These are phyloP conservation scores for Aricia agestis DNA, from an alignment of 1,140 invertebrate genomes.

Conservation along the genomic window DNA sequence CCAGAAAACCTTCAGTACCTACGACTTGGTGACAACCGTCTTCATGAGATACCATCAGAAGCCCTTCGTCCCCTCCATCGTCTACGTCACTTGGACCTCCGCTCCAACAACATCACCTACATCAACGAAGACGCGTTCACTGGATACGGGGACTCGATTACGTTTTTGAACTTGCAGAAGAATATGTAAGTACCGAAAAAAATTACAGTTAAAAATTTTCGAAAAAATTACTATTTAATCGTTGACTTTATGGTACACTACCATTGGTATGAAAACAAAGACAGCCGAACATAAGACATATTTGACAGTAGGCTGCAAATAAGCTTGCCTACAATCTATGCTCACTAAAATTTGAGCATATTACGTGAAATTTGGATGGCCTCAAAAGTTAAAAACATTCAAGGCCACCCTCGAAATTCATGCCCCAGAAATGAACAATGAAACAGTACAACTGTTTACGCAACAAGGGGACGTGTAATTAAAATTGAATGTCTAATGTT, in stretches of 20 bases:
- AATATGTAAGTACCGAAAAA: constrained; percentile 81
- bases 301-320: too few species aligned
- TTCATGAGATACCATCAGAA: constrained; percentile 88
- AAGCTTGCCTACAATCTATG: too few species aligned
- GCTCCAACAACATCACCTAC: constrained; percentile 89
- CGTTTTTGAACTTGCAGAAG: constrained; percentile 93
- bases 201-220: too few species aligned
- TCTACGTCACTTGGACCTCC: constrained; percentile 90
- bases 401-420: too few species aligned
- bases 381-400: too few species aligned
- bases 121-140: constrained; percentile 91
- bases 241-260: too few species aligned
- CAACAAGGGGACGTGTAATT: not conserved
- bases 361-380: too few species aligned
- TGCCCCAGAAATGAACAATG: not conserved
- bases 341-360: too few species aligned
- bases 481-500: constrained; percentile 4
- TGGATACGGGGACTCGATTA: constrained; percentile 93
- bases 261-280: too few species aligned
- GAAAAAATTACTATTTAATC: too few species aligned
- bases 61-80: constrained; percentile 88
- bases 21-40: constrained; percentile 89
- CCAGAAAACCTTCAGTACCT: constrained; percentile 88
- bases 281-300: too few species aligned
- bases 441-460: not conserved